These are phyloP conservation scores for Ectemnius continuus DNA, from an alignment of 2,888 invertebrate species.

Conservation along the genomic window DNA sequence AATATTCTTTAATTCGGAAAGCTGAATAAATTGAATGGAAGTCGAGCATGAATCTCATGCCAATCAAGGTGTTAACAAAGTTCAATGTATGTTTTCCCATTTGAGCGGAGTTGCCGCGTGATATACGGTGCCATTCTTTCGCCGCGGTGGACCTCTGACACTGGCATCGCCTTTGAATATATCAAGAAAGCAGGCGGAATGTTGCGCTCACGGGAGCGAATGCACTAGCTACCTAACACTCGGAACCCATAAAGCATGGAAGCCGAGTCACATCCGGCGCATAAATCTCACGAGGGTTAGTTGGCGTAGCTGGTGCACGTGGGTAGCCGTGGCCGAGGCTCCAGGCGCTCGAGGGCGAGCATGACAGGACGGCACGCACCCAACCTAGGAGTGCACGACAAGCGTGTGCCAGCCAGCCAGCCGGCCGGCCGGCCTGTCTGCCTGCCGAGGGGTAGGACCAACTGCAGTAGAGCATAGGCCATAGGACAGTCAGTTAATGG, in stretches of 20 bases:
- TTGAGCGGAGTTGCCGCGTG: too few species aligned
- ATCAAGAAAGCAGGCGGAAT: too few species aligned
- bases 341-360: conserved; percentile 37
- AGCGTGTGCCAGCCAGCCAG: conserved; percentile 54
- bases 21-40: too few species aligned
- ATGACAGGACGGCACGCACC: conserved; percentile 56
- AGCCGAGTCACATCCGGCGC: conserved; percentile 75
- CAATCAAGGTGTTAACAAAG: not conserved
- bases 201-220: conserved; percentile 8
- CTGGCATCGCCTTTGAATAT: too few species aligned
- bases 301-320: conserved; percentile 54
- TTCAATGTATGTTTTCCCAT: too few species aligned
- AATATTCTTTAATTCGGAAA: too few species aligned
- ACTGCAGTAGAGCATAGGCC: conserved; percentile 34
- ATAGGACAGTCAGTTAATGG: conserved; percentile 73
- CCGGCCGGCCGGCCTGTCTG: conserved; percentile 50
- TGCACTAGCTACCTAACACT: conserved; percentile 60
- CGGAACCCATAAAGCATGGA: conserved; percentile 73
- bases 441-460: conserved; percentile 46
- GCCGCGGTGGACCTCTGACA: too few species aligned
- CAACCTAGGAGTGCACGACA: conserved; percentile 51
- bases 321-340: conserved; percentile 22
- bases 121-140: too few species aligned
- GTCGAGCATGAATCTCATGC: not conserved
- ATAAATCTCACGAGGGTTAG: conserved; percentile 74